Conservation (phyloP, 1,140 invertebrate species). For the Acromyrmex echinatior region DNA sequence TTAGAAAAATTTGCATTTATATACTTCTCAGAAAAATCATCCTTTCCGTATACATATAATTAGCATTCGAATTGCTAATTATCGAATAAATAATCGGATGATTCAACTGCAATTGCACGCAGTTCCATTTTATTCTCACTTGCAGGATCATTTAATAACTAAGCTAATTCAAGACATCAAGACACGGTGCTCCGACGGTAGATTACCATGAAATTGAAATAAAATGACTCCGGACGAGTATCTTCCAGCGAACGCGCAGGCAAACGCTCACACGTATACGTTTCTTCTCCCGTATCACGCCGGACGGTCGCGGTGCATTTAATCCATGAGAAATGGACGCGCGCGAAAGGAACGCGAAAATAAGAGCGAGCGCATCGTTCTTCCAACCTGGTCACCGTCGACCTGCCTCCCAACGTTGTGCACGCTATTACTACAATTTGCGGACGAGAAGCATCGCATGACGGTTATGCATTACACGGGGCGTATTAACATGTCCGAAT, state of each 20-base stretch:
- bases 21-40: too few relatives aligned
- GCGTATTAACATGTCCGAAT: slow-evolving; percentile 36
- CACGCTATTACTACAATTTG: slow-evolving; percentile 42
- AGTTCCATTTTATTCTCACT: background rate
- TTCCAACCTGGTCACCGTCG: background rate
- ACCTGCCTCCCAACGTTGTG: background rate
- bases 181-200: slow-evolving; percentile 4
- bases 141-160: background rate
- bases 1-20: too few relatives aligned
- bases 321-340: slow-evolving; percentile 43
- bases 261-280: background rate
- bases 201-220: slow-evolving; percentile 43
- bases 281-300: background rate
- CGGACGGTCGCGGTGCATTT: slow-evolving; percentile 42
- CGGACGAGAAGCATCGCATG: slow-evolving; percentile 16
- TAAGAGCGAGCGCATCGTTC: slow-evolving; percentile 10
- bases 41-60: background rate
- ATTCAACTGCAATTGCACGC: background rate
- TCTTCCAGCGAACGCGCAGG: background rate
- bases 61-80: background rate
- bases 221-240: background rate
- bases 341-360: slow-evolving; percentile 38
- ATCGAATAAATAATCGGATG: background rate
- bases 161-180: slow-evolving; percentile 11
- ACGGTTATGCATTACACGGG: slow-evolving; percentile 25